Evolutionary conservation across 2,113 vertebrate genomes (phyloP).

Genomic region (Athene noctua): DNA sequence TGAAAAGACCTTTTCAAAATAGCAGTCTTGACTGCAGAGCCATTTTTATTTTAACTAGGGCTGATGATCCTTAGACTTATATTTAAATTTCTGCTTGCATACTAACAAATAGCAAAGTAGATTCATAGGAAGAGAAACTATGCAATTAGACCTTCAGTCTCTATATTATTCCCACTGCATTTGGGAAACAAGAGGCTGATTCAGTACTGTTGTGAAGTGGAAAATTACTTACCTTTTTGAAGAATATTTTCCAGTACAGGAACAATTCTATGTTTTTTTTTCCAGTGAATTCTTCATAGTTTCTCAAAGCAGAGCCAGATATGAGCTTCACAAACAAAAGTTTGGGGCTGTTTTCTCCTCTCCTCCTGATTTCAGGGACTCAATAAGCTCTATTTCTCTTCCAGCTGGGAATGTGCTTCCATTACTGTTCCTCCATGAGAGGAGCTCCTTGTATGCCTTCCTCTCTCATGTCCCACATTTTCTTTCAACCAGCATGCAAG

Average conservation of each 20-base stretch:
- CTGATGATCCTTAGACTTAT: not conserved
- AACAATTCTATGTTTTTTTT: not conserved
- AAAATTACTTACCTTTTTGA: not conserved
- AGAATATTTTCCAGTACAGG: not conserved
- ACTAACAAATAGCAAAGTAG: not conserved
- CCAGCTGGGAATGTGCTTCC: not conserved
- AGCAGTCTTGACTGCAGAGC: not conserved
- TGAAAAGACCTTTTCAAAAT: not conserved
- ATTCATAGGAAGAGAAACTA: not conserved
- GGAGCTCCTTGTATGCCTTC: not conserved
- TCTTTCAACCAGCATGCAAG: not conserved
- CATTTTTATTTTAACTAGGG: not conserved
- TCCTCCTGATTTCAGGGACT: not conserved
- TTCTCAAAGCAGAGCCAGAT: not conserved
- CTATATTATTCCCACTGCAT: not conserved
- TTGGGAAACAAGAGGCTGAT: not conserved
- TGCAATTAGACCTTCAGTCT: not conserved
- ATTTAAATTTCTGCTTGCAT: not conserved
- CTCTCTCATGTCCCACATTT: not conserved
- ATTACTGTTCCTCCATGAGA: not conserved
- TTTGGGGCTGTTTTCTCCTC: not conserved
- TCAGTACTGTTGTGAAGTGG: not conserved
- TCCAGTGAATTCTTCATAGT: not conserved
- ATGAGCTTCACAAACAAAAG: not conserved
- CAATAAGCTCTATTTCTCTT: not conserved